Conservation (phyloP, 2,888 invertebrate species). For the Apodemia zela region DNA sequence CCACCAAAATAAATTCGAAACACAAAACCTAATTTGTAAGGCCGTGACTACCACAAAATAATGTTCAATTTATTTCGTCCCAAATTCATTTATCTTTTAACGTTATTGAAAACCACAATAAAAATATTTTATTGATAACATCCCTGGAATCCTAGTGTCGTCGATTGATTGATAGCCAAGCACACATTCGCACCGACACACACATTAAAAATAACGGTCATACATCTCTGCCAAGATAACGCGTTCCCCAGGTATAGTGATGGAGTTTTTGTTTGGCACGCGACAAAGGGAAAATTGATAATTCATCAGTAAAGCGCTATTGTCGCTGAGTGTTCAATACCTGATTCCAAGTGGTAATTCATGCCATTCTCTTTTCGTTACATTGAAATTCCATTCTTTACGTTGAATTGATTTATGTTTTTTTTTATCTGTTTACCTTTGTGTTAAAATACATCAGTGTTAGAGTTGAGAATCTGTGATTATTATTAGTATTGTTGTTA, state of each 20-base stretch:
- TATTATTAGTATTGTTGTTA: too few relatives aligned
- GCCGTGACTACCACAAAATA: neutral
- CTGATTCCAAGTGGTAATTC: conserved; percentile 37
- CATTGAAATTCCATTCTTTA: neutral
- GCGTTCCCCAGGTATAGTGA: conserved; percentile 62
- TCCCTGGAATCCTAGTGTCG: conserved; percentile 49
- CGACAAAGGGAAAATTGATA: conserved; percentile 73
- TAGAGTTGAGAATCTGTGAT: too few relatives aligned
- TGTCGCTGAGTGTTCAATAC: conserved; percentile 61
- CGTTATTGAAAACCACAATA: conserved; percentile 16
- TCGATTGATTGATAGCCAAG: conserved; percentile 58
- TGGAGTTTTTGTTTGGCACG: conserved; percentile 68
- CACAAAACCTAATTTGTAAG: neutral
- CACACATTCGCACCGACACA: conserved; percentile 46
- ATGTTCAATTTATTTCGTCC: conserved; percentile 15
- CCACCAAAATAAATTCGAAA: conserved; percentile 3
- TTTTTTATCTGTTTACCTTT: neutral
- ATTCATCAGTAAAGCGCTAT: conserved; percentile 57
- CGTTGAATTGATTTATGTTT: neutral
- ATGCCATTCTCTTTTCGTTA: conserved; percentile 2
- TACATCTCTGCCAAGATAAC: conserved; percentile 75
- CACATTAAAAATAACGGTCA: conserved; percentile 64
- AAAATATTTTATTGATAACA: conserved; percentile 21
- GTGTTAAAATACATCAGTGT: neutral
- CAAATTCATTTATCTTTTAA: conserved; percentile 11